Evolutionary conservation across 2,888 invertebrate genomes (phyloP), one percentile per base, ranked within the genome.

Genomic region (Tiliacea citrago): DNA sequence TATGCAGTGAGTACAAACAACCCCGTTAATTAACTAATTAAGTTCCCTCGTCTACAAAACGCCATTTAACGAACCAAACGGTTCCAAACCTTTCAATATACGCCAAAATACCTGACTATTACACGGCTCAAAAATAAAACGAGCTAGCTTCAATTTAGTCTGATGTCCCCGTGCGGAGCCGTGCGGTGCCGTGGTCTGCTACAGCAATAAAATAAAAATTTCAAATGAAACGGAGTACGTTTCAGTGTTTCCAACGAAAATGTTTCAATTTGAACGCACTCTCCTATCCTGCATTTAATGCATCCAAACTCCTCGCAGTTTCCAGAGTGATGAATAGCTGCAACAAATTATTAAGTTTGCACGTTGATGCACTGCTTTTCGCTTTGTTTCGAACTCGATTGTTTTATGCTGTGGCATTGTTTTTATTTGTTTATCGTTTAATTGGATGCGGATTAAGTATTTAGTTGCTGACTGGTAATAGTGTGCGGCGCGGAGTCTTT

Each of bases 181-280:
- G 29, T 29, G 29, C 29, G 29, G 29, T 13, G 47, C 47, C 47
- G 47, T 13, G 47, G 21, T 68, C 69, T 39, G 21, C 61, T 67
- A 70, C 63, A 66, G 74, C 85, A 81, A 85, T 85, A 83, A 86
- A 86, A 86, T 85, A 81, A 85, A 86, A 86, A 81, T 75, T 85
- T 85, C 83, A 86, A 86, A 86, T 86, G 77, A 75, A 86, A 76
- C 83, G 67, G 68, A 86, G 86, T 79, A 83, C 81, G 51, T 85
- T 86, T 79, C 78, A 72, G 73, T 86, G 86, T 86, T 81, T 51
- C 53, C 71, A 70, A 85, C 77, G 75, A 86, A 86, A 86, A 85
- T 86, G 83, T 85, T 86, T 86, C 85, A 84, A 87, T 86, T 87
- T 84, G 49, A 79, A 87, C 75, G 77, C 82, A 82, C 79, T 80